Base-by-base conservation (phyloP, 2,888 invertebrate species). In the Athetis lepigone region DNA sequence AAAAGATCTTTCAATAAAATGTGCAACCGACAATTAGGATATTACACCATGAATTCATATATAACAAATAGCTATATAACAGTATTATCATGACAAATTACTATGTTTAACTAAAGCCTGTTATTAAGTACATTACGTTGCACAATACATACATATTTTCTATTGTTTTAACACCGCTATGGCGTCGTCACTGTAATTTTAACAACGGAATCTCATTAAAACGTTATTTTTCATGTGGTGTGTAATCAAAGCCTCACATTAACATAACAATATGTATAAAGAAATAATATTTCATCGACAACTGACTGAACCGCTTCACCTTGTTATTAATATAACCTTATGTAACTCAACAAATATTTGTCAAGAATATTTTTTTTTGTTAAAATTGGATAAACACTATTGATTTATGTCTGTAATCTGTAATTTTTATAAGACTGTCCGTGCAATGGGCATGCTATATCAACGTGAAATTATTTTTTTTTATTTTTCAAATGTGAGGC, bases 191-290 rank as follows among this genome's bases (percentile, higher is more conserved):
- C 40, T 25, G 43, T 62, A 46, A 59, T 51, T 72, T 64, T 46
- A 57, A 67, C 55, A 70, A 75, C 74, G 60, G 81, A 75, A 82
- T 80, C 72, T 81, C 79, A 70, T 79, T 68, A 68, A 57, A 75
- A 39, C 43, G 21, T 43, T 46, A 33, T 55, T 58, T 67, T 63
- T 62, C 63, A 63, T 59, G 62, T 62, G 50, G 42, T 66, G 79
- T 52, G 36, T 68, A 66, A 78, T 67, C 65, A 76, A 74, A 47
- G 74, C 68, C 64, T 69, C 58, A 69, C 62, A 70, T 67, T 65
- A 64, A 47, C 45, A 59, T 61, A 58, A 67, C 42, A 71, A 72
- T 65, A 62, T 50, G 45, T 72, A 29, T 47, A 51, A 42, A 51
- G 18, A 66, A 59, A 58, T 58, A 58, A 61, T 61, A 51, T 59